Evolutionary conservation across 2,888 invertebrate genomes (phyloP), one percentile per base, ranked within the genome.

Genomic region (Leptarthrus brevirostris): DNA sequence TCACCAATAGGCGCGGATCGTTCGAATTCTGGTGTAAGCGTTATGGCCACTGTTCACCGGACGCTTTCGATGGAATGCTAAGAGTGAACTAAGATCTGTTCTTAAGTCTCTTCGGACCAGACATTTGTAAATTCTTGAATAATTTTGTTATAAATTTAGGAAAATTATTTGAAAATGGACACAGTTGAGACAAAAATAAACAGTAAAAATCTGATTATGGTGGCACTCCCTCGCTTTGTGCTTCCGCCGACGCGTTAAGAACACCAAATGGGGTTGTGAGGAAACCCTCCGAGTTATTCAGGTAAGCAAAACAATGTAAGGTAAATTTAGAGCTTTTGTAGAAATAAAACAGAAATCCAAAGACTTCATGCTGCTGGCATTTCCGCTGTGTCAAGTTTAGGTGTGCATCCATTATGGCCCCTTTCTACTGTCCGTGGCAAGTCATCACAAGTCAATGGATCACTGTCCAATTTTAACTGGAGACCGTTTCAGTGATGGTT

Each of bases 91-190:
- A 8, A 5, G 49, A 20, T 49, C 16, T 3, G 49, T 18, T 49
- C 22, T 49, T 49, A 49, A 49, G 22, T 49, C 49, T 20, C 49
- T 16, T 8, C 18, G n/a, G 3, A 18, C 16, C 49, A 16, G 49
- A 49, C 18, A 49, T 20, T 49, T 49, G 49, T 49, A 20, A 16
- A 49, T 49, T 49, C 49, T 49, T 49, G 49, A 49, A 49, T 49
- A 49, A 49, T 49, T 49, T 49, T 49, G 49, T 49, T 49, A 49
- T 49, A 49, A 49, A 49, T 49, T 49, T 49, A 49, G 49, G n/a
- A 49, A 49, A 49, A 49, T 49, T 49, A 49, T 49, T 49, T 49
- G 49, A 49, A 49, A 49, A 49, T 18, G 12, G 49, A 49, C 18
- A n/a, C 8, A 40, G 22, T 18, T 49, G 49, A 49, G 20, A 49